These are phyloP conservation scores for Panurus biarmicus DNA, from an alignment of 2,113 vertebrate species.

Conservation along the genomic window DNA sequence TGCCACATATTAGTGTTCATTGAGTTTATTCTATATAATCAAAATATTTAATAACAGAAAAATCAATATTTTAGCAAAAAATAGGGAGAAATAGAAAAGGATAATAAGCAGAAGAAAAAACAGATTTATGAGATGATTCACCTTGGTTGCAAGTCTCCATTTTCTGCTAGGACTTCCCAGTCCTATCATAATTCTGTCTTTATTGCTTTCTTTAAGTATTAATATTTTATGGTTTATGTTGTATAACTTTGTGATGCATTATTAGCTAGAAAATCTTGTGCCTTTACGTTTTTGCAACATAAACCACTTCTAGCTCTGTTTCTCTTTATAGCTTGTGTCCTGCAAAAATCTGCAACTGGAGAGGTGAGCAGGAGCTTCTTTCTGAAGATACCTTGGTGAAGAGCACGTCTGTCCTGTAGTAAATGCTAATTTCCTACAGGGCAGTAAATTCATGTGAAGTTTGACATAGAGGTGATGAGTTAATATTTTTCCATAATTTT, in stretches of 20 bases:
- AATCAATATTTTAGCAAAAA: not conserved
- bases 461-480: not conserved
- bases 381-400: not conserved
- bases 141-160: not conserved
- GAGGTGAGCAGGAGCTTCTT: not conserved
- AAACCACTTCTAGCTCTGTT: not conserved
- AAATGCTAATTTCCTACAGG: not conserved
- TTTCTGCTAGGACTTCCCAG: not conserved
- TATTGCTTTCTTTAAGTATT: not conserved
- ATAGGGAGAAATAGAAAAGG: accelerated
- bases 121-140: not conserved
- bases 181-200: not conserved
- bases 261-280: not conserved
- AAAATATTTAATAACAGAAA: not conserved
- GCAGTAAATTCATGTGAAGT: not conserved
- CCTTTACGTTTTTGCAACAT: not conserved
- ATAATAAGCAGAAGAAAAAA: not conserved
- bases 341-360: not conserved
- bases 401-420: not conserved
- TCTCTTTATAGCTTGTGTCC: not conserved
- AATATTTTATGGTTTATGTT: not conserved
- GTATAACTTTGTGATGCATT: not conserved
- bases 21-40: not conserved
- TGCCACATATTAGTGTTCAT: not conserved
- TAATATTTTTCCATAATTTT: not conserved